Conservation (phyloP, 2,113 vertebrate genomes). For the Oryzias javanicus region DNA sequence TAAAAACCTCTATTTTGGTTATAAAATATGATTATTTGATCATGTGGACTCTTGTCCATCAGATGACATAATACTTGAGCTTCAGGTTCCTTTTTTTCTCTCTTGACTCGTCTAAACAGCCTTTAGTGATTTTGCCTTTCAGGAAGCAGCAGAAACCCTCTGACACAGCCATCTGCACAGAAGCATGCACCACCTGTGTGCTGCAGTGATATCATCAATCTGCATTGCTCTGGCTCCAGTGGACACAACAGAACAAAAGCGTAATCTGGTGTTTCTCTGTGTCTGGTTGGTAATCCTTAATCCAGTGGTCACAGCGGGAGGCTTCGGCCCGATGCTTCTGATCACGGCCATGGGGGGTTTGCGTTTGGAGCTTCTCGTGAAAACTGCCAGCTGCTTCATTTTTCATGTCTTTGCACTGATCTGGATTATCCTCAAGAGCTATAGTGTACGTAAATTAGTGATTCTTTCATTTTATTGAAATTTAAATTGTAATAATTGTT, state of each 20-base stretch:
- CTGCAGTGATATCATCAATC: conserved; percentile 1
- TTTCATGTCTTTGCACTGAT: background rate
- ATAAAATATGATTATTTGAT: no score
- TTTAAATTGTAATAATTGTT: no score
- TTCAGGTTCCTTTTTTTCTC: background rate
- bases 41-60: no score
- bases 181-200: background rate
- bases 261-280: conserved; percentile 33
- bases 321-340: background rate
- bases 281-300: conserved; percentile 48
- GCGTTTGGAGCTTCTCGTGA: conserved; percentile 18
- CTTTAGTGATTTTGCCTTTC: background rate
- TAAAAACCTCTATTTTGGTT: no score
- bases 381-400: background rate
- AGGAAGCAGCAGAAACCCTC: background rate
- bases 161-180: background rate
- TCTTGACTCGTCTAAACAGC: background rate
- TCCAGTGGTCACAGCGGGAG: conserved; percentile 40
- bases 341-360: conserved; percentile 10
- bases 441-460: background rate
- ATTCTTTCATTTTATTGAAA: background rate
- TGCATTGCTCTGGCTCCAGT: conserved; percentile 4
- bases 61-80: no score
- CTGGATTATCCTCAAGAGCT: no score
- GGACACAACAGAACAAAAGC: conserved; percentile 28